phyloP scores from a whole-genome alignment of 2,888 invertebrate genomes.

The Argynnis bischoffii region DNA sequence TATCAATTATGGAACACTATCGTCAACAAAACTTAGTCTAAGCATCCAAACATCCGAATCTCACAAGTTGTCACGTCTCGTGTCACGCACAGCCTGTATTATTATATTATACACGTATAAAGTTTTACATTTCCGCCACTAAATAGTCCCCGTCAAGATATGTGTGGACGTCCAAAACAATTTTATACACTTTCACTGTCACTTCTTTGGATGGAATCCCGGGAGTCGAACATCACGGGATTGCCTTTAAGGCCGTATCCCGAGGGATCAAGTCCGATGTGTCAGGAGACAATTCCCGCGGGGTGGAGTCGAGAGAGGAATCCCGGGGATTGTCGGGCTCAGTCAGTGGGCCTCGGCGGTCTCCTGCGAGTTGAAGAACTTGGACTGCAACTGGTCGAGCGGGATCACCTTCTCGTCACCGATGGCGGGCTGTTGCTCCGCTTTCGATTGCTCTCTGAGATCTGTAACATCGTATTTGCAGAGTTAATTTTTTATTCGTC shows the following conservation, averaged over 20 bases:
- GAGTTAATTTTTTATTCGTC: too few relatives aligned
- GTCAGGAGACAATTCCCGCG: background rate
- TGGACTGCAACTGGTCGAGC: conserved; percentile 59
- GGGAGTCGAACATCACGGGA: background rate
- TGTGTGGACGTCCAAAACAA: too few relatives aligned
- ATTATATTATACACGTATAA: too few relatives aligned
- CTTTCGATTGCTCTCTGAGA: conserved; percentile 69
- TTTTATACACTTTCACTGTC: background rate
- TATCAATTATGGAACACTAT: too few relatives aligned
- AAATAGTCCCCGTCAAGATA: too few relatives aligned
- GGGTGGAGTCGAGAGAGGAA: background rate
- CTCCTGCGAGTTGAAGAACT: conserved; percentile 47
- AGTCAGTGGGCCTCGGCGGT: conserved; percentile 34
- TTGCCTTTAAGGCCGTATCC: background rate
- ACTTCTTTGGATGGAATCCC: conserved; percentile 1
- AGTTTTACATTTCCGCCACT: too few relatives aligned
- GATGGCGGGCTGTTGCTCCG: conserved; percentile 68
- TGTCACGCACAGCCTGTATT: too few relatives aligned
- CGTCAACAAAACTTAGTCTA: too few relatives aligned
- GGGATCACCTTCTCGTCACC: conserved; percentile 70
- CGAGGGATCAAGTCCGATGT: background rate
- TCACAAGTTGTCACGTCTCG: too few relatives aligned
- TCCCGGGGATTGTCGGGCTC: conserved; percentile 18
- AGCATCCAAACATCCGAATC: too few relatives aligned
- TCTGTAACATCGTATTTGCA: conserved; percentile 49